Evolutionary conservation across 2,113 vertebrate species (phyloP), one percentile per base, ranked within the genome.

Genomic region (Entomyzon cyanotis): DNA sequence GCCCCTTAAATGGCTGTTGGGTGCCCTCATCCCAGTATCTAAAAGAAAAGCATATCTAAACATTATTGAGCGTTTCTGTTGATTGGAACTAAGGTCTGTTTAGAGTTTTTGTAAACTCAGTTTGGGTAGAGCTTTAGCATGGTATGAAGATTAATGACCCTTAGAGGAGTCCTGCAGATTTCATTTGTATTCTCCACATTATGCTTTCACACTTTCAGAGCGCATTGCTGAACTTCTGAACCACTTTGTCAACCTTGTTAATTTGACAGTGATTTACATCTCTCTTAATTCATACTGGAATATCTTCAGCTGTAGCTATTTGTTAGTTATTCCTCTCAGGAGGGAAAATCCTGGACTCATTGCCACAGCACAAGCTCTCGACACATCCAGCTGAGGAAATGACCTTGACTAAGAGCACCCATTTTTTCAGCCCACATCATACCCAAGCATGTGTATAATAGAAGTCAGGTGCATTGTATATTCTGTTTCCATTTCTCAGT

Each of bases 241-340:
- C 75, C 90, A 77, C 71, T 93, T 94, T 80, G 82, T 95, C 95
- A 97, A 44, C 52, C 64, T 80, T 70, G 50, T 77, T 94, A 95
- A 95, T 94, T 94, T 95, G 95, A 74, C 89, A 93, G 78, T 87
- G 91, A 95, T 96, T 95, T 94, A 95, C 91, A 93, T 87, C 84
- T 94, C 81, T 91, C 87, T 82, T 69, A 85, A 69, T 94, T 94
- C 90, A 91, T 79, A 63, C 35, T 74, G 79, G 87, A 93, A 80
- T 77, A 70, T 67, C 55, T 90, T 95, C 87, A 88, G 53, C 75
- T 80, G 41, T 69, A 79, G 53, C 50, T 93, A 11, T 94, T 84
- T 93, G 49, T 73, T 93, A 76, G 63, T 87, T 85, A 67, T 76
- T 85, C 75, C 5, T 9, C 62, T 67, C 55, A 74, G 71, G 42